These are phyloP conservation scores for Caiman crocodilus DNA, from an alignment of 2,797 vertebrate species.

Conservation along the genomic window DNA sequence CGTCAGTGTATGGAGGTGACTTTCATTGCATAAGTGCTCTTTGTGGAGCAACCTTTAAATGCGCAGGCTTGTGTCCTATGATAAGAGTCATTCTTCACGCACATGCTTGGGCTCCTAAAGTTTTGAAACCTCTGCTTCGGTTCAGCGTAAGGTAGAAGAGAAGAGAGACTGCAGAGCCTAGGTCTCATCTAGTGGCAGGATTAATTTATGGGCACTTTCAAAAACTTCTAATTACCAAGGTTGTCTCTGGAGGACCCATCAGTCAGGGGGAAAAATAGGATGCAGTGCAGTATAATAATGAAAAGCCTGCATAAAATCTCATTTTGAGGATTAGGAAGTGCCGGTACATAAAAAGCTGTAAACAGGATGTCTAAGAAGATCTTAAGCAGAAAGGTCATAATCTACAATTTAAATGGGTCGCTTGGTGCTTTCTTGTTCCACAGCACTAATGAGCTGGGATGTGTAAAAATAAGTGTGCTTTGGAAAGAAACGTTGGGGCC, in stretches of 20 bases:
- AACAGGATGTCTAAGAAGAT: conserved; percentile 62
- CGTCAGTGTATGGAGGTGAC: fast-evolving
- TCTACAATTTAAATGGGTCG: conserved; percentile 69
- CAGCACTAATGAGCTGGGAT: background rate
- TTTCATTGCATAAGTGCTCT: fast-evolving
- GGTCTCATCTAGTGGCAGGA: background rate
- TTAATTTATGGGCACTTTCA: fast-evolving
- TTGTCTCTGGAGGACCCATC: background rate
- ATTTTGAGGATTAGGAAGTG: conserved; percentile 69
- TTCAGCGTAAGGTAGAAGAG: background rate
- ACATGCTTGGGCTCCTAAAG: background rate
- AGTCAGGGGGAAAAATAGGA: background rate
- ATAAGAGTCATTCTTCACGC: fast-evolving
- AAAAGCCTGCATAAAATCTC: conserved; percentile 49
- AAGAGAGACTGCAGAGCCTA: background rate
- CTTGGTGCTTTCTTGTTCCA: conserved; percentile 25
- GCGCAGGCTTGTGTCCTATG: background rate
- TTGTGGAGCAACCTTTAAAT: background rate
- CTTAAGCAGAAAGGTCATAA: conserved; percentile 71
- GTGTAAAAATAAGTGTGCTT: background rate
- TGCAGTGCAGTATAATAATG: background rate
- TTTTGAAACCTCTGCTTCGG: background rate
- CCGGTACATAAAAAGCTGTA: conserved; percentile 44
- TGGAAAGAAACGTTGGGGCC: background rate
- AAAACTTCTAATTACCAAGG: background rate